phyloP scores from a whole-genome alignment of 1,140 invertebrate genomes.

The Spodoptera frugiperda region DNA sequence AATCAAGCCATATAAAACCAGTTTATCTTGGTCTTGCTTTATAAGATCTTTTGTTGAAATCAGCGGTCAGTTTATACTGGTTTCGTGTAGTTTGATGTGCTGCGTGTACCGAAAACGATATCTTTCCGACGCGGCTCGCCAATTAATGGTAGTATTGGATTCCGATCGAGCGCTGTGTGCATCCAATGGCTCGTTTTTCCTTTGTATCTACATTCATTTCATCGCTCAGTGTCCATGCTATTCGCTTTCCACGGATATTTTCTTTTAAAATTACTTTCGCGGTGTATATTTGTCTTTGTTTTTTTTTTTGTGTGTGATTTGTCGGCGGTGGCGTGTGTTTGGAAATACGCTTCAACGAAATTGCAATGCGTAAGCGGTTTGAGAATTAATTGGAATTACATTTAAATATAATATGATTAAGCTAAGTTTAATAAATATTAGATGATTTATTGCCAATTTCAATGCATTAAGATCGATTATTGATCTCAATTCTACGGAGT shows the following conservation, averaged over 20 bases:
- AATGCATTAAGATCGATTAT: no score
- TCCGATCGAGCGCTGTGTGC: slow-evolving; percentile 29
- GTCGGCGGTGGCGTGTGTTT: no score
- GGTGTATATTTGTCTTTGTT: neutral
- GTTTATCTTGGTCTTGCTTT: no score
- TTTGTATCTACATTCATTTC: slow-evolving; percentile 21
- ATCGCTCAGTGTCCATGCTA: neutral
- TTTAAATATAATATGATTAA: no score
- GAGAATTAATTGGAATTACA: no score
- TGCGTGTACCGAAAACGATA: slow-evolving; percentile 10
- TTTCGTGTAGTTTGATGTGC: neutral
- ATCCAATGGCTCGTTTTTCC: slow-evolving; percentile 14
- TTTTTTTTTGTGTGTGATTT: neutral
- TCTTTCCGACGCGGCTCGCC: slow-evolving; percentile 25
- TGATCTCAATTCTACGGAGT: no score
- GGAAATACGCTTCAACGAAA: no score
- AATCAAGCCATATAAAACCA: neutral
- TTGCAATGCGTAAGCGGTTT: no score
- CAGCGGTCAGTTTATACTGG: no score
- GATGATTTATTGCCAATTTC: no score
- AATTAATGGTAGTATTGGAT: slow-evolving; percentile 30
- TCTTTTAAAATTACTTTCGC: slow-evolving; percentile 22
- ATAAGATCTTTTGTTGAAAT: no score
- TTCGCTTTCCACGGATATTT: slow-evolving; percentile 20
- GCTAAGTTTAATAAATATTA: no score